These are phyloP conservation scores for Cetoscarus ocellatus DNA, from an alignment of 2,797 vertebrate genomes.

Conservation along the genomic window DNA sequence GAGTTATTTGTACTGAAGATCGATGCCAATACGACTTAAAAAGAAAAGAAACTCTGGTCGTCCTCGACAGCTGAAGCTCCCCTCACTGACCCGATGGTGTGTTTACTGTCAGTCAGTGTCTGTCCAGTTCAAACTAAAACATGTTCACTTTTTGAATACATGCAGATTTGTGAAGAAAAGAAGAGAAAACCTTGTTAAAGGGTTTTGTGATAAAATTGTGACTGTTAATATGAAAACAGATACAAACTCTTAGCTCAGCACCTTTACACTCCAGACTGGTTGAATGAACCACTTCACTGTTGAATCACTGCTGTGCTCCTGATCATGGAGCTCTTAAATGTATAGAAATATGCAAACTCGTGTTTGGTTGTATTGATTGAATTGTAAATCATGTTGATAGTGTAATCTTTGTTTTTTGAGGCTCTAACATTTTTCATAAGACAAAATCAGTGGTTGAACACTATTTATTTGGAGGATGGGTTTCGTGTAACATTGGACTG, in stretches of 20 bases:
- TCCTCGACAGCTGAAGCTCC: neutral
- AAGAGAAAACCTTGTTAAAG: slow-evolving; percentile 1
- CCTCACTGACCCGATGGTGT: neutral
- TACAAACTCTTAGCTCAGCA: slow-evolving; percentile 44
- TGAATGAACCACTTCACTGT: slow-evolving; percentile 62
- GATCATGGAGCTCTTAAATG: slow-evolving; percentile 43
- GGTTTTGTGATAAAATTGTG: slow-evolving; percentile 37
- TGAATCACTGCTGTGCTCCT: slow-evolving; percentile 58
- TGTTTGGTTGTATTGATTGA: slow-evolving; percentile 64
- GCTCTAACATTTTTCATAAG: slow-evolving; percentile 67
- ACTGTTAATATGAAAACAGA: slow-evolving; percentile 55
- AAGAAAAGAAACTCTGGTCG: neutral
- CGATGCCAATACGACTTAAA: neutral
- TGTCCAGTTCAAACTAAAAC: slow-evolving; percentile 8
- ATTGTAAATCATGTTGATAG: slow-evolving; percentile 73
- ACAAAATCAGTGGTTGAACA: slow-evolving; percentile 62
- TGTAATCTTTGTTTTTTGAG: slow-evolving; percentile 70
- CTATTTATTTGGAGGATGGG: slow-evolving; percentile 72
- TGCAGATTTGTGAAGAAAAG: slow-evolving; percentile 31
- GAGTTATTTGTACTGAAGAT: slow-evolving; percentile 27
- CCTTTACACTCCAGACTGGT: slow-evolving; percentile 46
- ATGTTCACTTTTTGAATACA: slow-evolving; percentile 7
- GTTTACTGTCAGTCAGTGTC: slow-evolving; percentile 6
- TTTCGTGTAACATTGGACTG: slow-evolving; percentile 64
- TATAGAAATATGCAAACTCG: slow-evolving; percentile 71